Evolutionary conservation across 53 echinoderm and acorn worm genomes (phyloP).

Genomic region (Hippasteria phrygiana): DNA sequence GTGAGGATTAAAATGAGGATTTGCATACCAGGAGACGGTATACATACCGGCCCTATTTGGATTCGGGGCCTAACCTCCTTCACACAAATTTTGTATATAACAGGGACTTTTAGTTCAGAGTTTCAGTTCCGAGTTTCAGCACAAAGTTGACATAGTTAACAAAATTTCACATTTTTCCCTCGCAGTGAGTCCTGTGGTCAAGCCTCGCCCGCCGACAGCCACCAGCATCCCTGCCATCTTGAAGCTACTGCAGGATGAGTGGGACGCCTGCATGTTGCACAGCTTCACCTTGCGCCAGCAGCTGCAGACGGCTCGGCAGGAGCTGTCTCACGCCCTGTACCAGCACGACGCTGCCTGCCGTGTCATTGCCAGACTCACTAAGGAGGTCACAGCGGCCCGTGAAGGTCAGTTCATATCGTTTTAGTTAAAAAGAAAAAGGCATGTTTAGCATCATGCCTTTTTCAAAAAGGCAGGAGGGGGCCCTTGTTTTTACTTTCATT

Average conservation of each 20-base stretch:
- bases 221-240: slow-evolving; percentile 99
- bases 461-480: too few species aligned
- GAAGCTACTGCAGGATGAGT: slow-evolving; percentile 99
- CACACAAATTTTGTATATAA: too few species aligned
- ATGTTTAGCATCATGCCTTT: too few species aligned
- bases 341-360: slow-evolving; percentile 99
- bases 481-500: too few species aligned
- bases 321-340: slow-evolving; percentile 98
- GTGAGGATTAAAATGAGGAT: too few species aligned
- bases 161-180: background rate
- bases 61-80: too few species aligned
- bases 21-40: too few species aligned
- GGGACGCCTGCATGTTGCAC: slow-evolving; percentile 99
- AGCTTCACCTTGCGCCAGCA: slow-evolving; percentile 98
- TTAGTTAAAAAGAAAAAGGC: too few species aligned
- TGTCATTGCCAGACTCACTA: slow-evolving; percentile 96
- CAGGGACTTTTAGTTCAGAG: too few species aligned
- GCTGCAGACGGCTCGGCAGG: slow-evolving; percentile 98
- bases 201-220: slow-evolving; percentile 96
- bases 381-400: slow-evolving; percentile 97
- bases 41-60: too few species aligned
- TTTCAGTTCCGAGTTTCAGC: too few species aligned
- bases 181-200: slow-evolving; percentile 88
- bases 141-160: background rate
- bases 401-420: slow-evolving; percentile 75